Evolutionary conservation across 2,797 vertebrate genomes (phyloP).

Genomic region (Heteromormyrus szaboi): DNA sequence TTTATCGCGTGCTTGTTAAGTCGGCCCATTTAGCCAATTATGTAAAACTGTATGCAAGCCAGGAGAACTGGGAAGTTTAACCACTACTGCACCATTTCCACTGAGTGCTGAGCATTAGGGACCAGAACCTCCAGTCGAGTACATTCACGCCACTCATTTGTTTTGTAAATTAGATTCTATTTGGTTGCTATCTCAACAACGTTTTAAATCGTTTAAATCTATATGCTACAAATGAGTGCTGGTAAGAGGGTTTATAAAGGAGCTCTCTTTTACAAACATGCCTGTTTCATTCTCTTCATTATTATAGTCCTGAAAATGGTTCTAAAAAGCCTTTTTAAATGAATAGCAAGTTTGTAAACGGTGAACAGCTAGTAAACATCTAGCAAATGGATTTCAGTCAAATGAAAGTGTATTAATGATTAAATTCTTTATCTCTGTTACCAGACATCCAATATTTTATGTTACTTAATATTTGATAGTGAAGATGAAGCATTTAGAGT

Average conservation of each 20-base stretch:
- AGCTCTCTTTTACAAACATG: neutral
- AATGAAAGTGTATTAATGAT: neutral
- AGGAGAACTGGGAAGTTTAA: neutral
- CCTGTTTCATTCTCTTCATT: neutral
- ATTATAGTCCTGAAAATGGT: neutral
- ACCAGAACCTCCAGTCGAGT: neutral
- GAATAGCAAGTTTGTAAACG: neutral
- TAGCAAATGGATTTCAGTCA: neutral
- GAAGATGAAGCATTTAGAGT: neutral
- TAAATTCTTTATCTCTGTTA: neutral
- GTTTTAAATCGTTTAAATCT: neutral
- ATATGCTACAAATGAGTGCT: neutral
- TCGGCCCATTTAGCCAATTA: slow-evolving; percentile 3
- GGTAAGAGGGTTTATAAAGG: neutral
- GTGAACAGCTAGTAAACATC: neutral
- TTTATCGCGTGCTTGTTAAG: slow-evolving; percentile 10
- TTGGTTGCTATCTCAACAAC: neutral
- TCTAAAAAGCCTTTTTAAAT: neutral
- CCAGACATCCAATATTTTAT: neutral
- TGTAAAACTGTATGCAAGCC: neutral
- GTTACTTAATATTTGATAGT: neutral
- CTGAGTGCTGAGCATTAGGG: neutral
- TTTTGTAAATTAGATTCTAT: neutral
- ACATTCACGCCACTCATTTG: neutral
- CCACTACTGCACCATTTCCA: neutral